Evolutionary conservation across 1,140 invertebrate species (phyloP).

Genomic region (Sitobion miscanthi): DNA sequence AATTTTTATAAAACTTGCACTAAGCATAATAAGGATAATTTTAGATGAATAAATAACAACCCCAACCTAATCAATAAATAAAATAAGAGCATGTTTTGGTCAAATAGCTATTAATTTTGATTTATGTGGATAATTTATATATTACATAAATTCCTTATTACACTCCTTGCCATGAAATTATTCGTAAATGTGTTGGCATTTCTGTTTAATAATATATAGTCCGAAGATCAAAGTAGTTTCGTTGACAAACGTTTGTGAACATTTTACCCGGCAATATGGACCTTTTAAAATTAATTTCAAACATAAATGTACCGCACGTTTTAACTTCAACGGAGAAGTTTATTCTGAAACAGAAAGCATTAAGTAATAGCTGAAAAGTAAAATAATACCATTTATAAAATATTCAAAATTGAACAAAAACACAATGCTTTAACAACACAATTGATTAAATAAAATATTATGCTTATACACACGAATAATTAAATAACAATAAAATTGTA

Average conservation of each 20-base stretch:
- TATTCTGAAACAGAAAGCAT: not conserved
- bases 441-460: not conserved
- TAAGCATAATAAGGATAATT: not conserved
- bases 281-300: not conserved
- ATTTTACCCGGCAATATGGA: not conserved
- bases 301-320: not conserved
- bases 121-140: not conserved
- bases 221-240: not conserved
- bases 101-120: not conserved
- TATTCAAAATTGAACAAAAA: not conserved
- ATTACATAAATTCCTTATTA: constrained; percentile 5
- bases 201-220: constrained; percentile 1
- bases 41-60: not conserved
- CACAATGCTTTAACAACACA: not conserved
- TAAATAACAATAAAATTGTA: not conserved
- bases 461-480: not conserved
- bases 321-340: not conserved
- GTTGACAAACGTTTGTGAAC: not conserved
- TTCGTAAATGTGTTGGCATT: not conserved
- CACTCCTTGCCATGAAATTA: not conserved
- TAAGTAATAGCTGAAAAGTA: not conserved
- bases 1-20: not conserved
- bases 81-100: not conserved
- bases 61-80: not conserved
- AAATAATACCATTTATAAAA: not conserved